These are phyloP conservation scores for Bugulina stolonifera DNA, from an alignment of 2,888 invertebrate genomes.

Conservation along the genomic window DNA sequence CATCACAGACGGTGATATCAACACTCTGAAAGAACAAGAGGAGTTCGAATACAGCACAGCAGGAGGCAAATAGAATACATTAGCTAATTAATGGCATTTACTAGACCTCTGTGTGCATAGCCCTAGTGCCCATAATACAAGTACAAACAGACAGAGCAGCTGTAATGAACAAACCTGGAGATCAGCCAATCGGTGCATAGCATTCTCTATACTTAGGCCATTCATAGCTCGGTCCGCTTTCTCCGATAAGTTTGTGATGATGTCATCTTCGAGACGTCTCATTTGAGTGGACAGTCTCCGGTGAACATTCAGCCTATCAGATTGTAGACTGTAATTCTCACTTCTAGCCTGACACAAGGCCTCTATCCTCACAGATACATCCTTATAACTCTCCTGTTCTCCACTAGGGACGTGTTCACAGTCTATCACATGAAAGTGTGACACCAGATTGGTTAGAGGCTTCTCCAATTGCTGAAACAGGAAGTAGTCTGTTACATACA, in stretches of 20 bases:
- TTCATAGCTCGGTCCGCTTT: not conserved
- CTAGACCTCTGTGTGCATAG: too few relatives aligned
- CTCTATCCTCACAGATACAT: conserved; percentile 1
- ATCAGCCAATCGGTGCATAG: not conserved
- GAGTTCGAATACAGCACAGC: too few relatives aligned
- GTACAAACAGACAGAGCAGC: too few relatives aligned
- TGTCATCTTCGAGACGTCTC: conserved; percentile 23
- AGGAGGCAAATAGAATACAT: too few relatives aligned
- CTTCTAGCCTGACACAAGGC: conserved; percentile 19
- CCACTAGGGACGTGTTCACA: conserved; percentile 3
- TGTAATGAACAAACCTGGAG: too few relatives aligned
- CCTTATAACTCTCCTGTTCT: conserved; percentile 17
- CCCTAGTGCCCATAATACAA: too few relatives aligned
- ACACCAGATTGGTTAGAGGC: conserved; percentile 16
- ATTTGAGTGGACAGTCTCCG: conserved; percentile 4
- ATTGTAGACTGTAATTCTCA: not conserved
- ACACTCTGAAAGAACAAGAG: conserved; percentile 7
- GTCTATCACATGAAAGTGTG: conserved; percentile 25
- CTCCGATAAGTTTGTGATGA: not conserved
- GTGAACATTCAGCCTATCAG: conserved; percentile 11
- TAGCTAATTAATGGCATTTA: too few relatives aligned
- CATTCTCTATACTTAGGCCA: not conserved
- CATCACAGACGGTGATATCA: conserved; percentile 3
- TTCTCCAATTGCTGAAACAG: conserved; percentile 16
- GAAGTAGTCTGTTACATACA: not conserved